Base-by-base conservation (phyloP, 2,797 vertebrate species). In the Odontamblyopus lacepedii region DNA sequence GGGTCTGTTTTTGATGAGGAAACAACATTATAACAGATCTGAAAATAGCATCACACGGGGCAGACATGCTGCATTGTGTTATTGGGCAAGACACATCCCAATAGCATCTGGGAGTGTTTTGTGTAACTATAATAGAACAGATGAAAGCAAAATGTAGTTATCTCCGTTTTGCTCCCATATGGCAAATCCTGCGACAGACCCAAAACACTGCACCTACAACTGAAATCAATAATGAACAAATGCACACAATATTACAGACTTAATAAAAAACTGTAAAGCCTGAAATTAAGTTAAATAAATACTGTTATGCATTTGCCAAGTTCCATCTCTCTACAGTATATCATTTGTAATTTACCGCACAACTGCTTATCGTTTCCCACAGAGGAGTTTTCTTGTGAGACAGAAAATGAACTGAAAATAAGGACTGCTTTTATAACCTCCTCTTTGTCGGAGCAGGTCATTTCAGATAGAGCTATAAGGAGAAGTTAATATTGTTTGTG, bases 391-490 rank as follows among this genome's bases (percentile, higher is more conserved):
- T 65, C 23, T 48, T 29, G 8, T 11, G 16, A 19, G 41, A 29
- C 3, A 1, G 15, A 66, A 29, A 50, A 27, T 35, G 62, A 44
- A 11, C n/a, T n/a, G 4, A 23, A 23, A 23, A 23, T 23, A 23
- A 23, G 23, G 23, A 23, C 23, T 23, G 23, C 62, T 41, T 4
- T 13, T 63, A 41, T 9, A 12, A 63, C 32, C n/a, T 11, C 29
- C 61, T 38, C 61, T 63, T 19, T 63, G 63, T 26, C 4, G n/a
- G 30, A 62, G 18, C 60, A 12, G 19, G 38, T 27, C n/a, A n/a
- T n/a, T n/a, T n/a, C 63, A 64, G 38, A 64, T n/a, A 44, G 19
- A 44, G 63, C 63, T n/a, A 65, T 19, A 48, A 55, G 56, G 53
- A n/a, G 38, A 11, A 41, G 5, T 1, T 67, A 30, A 16, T 26